Percentiles rank a stretch among this genome's conserved stretches.
phyloP scores from a whole-genome alignment of 2,113 vertebrate species.

The Podocnemis expansa region DNA sequence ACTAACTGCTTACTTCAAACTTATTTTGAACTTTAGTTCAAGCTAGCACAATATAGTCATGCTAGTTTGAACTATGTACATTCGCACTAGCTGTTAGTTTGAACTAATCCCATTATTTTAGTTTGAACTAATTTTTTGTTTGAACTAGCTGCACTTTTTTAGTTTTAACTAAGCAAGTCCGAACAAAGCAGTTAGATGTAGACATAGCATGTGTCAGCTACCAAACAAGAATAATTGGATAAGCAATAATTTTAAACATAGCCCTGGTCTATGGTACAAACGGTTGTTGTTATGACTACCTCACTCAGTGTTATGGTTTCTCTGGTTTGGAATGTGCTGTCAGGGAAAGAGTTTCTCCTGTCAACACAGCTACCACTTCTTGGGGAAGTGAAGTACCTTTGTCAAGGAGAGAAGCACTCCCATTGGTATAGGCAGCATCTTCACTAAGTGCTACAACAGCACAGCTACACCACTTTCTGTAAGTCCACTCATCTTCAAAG shows the following conservation, averaged over 20 bases:
- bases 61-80: too few relatives aligned
- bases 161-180: too few relatives aligned
- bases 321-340: background rate
- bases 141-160: too few relatives aligned
- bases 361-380: background rate
- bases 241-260: background rate
- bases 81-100: too few relatives aligned
- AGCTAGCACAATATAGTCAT: too few relatives aligned
- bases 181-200: too few relatives aligned
- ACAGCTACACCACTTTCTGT: background rate
- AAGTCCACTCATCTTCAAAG: too few relatives aligned
- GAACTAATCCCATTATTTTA: too few relatives aligned
- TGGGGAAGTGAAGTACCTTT: background rate
- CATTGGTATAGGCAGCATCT: background rate
- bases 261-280: background rate
- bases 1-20: too few relatives aligned
- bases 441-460: background rate
- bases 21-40: too few relatives aligned
- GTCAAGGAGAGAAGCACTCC: background rate
- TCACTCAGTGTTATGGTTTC: background rate
- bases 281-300: background rate
- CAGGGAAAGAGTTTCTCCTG: background rate
- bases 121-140: too few relatives aligned
- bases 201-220: too few relatives aligned
- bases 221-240: background rate